Evolutionary conservation across 2,888 invertebrate genomes (phyloP).

Genomic region (Eudasyphora cyanicolor): DNA sequence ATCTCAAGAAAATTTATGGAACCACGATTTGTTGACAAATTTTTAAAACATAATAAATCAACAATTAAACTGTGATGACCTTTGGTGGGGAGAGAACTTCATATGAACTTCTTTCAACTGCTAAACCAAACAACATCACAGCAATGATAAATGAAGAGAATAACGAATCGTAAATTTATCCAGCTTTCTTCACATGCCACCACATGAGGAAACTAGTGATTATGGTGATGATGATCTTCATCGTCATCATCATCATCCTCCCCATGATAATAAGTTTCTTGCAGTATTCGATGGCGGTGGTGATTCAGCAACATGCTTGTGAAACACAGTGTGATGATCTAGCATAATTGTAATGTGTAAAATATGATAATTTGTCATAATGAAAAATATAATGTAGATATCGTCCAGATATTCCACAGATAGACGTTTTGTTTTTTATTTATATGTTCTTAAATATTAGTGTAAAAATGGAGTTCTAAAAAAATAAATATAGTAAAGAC

Average conservation of each 20-base stretch:
- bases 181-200: slow-evolving; percentile 56
- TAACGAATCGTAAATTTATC: slow-evolving; percentile 25
- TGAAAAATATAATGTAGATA: too few species aligned
- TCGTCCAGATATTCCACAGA: too few species aligned
- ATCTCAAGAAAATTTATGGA: slow-evolving; percentile 52
- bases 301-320: slow-evolving; percentile 35
- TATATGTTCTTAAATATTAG: too few species aligned
- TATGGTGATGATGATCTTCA: slow-evolving; percentile 20
- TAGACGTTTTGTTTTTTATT: too few species aligned
- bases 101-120: slow-evolving; percentile 42
- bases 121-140: slow-evolving; percentile 24
- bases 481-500: too few species aligned
- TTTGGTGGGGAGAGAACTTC: slow-evolving; percentile 38
- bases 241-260: neutral
- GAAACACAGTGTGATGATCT: slow-evolving; percentile 49
- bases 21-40: slow-evolving; percentile 77
- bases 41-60: slow-evolving; percentile 71
- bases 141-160: slow-evolving; percentile 60
- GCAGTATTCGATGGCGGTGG: neutral
- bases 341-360: neutral
- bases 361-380: too few species aligned
- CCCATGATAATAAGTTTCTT: neutral
- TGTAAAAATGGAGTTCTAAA: too few species aligned
- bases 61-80: slow-evolving; percentile 64
- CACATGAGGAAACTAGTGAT: slow-evolving; percentile 57